Evolutionary conservation across 2,113 vertebrate genomes (phyloP), one percentile per base, ranked within the genome.

Genomic region (Cygnus buccinator): DNA sequence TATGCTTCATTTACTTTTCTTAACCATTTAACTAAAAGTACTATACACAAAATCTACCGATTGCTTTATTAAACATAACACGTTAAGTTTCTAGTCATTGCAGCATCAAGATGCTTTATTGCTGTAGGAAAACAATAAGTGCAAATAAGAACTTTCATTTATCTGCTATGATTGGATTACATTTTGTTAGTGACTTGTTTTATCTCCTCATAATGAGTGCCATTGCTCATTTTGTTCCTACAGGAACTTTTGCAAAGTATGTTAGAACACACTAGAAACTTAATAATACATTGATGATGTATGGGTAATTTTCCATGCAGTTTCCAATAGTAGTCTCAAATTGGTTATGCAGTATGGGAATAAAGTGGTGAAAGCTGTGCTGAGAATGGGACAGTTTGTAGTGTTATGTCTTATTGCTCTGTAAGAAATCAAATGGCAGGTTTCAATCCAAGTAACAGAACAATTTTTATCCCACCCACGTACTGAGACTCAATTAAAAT

Each of bases 151-250:
- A 50, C 15, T 68, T 89, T 22, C 74, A 89, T 89, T 91, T 87
- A 65, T 91, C 62, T 87, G 43, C 52, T 58, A 5, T 87, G 52
- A 94, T 84, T 87, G 58, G 29, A 87, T 95, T 94, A 78, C 31
- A 54, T 89, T 95, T 94, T 89, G 33, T 84, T 91, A 78, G 43
- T 72, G 18, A 72, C 39, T 89, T 92, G 15, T 71, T 86, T 91
- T 84, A 84, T 95, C 35, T 82, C 33, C 20, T 71, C 48, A 16
- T 92, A 90, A 92, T 78, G 65, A 85, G 26, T 75, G 29, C 11
- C 18, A 72, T 79, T 84, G 79, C 37, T 91, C 52, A 75, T 87
- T 95, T 93, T 84, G 31, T 37, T 91, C 54, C 41, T 75, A 71
- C 17, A 37, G 61, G 57, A 87, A 67, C 19, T 82, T 92, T 73